These are phyloP conservation scores for Eriosoma lanigerum DNA, from an alignment of 1,140 invertebrate species.

Conservation along the genomic window DNA sequence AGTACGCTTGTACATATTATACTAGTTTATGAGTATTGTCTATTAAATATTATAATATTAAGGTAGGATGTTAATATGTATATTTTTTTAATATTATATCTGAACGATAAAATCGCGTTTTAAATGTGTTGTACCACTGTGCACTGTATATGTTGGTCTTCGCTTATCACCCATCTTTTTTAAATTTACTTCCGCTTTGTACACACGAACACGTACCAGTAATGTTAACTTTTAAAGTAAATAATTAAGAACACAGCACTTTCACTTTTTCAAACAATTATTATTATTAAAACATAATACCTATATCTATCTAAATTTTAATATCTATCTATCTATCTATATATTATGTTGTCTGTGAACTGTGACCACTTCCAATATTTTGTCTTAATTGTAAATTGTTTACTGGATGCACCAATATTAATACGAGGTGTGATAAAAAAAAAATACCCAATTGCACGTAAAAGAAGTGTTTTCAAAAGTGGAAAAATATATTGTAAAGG, in stretches of 20 bases:
- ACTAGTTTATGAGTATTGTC: no score
- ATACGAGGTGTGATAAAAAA: no score
- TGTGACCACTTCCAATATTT: background rate
- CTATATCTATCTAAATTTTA: background rate
- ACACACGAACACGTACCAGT: background rate
- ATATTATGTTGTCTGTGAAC: background rate
- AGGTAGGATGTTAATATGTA: no score
- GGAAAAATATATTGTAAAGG: no score
- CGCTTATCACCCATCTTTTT: background rate
- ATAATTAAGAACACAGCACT: no score
- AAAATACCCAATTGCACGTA: no score
- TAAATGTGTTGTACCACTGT: background rate
- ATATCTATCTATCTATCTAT: no score
- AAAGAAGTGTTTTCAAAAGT: no score
- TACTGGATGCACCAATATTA: constrained; percentile 17
- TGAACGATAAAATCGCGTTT: background rate
- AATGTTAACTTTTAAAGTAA: background rate
- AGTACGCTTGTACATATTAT: no score
- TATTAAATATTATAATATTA: no score
- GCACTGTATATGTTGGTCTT: background rate
- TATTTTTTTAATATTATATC: no score
- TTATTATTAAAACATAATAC: background rate
- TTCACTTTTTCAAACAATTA: no score
- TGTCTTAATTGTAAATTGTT: constrained; percentile 1
- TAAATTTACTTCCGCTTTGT: background rate